Evolutionary conservation across 2,113 vertebrate species (phyloP).

Genomic region (Numida meleagris): DNA sequence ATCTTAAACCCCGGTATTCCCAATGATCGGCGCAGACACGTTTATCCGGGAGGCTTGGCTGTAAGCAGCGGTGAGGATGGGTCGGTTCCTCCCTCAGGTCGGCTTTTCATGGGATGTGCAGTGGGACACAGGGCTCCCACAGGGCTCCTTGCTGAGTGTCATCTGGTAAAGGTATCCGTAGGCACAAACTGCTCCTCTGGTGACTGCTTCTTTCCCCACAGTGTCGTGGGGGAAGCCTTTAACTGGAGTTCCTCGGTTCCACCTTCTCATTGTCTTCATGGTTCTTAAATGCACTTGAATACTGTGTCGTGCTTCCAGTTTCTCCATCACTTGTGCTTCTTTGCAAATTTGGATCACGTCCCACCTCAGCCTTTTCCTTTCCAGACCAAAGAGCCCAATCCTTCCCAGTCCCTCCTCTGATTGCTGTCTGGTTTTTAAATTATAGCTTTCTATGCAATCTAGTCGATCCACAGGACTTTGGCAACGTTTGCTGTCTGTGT

Average conservation of each 20-base stretch:
- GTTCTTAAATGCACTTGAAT: neutral
- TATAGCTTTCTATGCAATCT: neutral
- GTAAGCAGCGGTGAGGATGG: neutral
- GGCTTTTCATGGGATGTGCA: neutral
- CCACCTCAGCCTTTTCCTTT: neutral
- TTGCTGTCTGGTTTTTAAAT: neutral
- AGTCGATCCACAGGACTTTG: neutral
- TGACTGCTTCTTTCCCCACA: neutral
- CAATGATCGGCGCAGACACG: neutral
- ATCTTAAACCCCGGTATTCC: neutral
- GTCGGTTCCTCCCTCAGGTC: fast-evolving
- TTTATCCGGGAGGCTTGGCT: neutral
- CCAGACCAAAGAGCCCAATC: neutral
- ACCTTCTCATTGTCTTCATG: neutral
- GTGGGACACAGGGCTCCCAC: neutral
- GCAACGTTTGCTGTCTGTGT: neutral
- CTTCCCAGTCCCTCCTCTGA: neutral
- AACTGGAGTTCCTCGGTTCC: neutral
- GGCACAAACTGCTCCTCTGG: neutral
- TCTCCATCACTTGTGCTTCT: neutral
- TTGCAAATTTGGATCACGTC: neutral
- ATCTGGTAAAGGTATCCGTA: neutral
- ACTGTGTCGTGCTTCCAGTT: neutral
- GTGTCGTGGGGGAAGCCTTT: neutral
- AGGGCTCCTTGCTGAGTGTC: neutral